Conservation (phyloP, 1,140 invertebrate species). For the Drosophila sechellia region DNA sequence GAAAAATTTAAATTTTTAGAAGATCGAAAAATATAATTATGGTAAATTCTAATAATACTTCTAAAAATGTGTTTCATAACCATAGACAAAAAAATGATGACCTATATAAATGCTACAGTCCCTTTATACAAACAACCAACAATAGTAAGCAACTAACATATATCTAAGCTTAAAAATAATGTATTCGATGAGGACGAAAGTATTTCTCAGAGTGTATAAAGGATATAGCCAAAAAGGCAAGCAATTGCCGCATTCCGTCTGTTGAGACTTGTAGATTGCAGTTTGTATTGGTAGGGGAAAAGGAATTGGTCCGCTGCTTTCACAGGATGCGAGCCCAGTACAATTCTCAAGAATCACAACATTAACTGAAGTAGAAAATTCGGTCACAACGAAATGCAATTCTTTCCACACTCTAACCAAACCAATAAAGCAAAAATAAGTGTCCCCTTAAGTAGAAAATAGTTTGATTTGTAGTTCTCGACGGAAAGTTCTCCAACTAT, state of each 20-base stretch:
- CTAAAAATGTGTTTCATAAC: too few species aligned
- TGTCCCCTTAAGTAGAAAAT: conserved; percentile 12
- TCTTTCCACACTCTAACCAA: conserved; percentile 18
- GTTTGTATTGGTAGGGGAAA: conserved; percentile 31
- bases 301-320: conserved; percentile 5
- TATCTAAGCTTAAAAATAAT: not conserved
- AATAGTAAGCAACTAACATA: too few species aligned
- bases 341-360: conserved; percentile 49
- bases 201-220: conserved; percentile 8
- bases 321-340: conserved; percentile 27
- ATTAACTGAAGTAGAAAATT: conserved; percentile 29
- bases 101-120: too few species aligned
- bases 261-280: conserved; percentile 50
- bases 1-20: not conserved
- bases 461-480: conserved; percentile 36
- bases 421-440: not conserved
- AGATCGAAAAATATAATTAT: too few species aligned
- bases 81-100: too few species aligned
- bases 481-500: conserved; percentile 22
- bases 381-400: conserved; percentile 24
- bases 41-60: too few species aligned
- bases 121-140: too few species aligned
- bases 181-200: too few species aligned
- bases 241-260: conserved; percentile 53
- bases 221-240: conserved; percentile 33